Percentiles rank a stretch among this genome's conserved stretches.
Conservation (phyloP, 2,888 invertebrate genomes). For the Hoplodrina blanda region DNA sequence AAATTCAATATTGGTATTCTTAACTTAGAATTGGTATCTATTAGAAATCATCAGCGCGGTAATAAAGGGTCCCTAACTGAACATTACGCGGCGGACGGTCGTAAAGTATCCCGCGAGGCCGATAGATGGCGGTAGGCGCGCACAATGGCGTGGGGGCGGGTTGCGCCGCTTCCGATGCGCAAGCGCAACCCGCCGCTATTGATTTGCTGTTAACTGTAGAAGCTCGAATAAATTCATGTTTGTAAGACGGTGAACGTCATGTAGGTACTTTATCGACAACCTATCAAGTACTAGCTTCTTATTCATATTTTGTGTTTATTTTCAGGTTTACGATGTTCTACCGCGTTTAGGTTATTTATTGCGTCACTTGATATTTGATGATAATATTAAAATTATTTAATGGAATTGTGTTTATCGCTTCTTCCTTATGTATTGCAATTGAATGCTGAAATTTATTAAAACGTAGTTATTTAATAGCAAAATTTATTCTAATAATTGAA, state of each 20-base stretch:
- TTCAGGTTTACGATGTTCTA: conserved; percentile 36
- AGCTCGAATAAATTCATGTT: conserved; percentile 77
- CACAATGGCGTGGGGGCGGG: conserved; percentile 83
- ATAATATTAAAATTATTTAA: conserved; percentile 27
- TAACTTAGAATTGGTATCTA: conserved; percentile 72
- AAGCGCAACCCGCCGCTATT: conserved; percentile 62
- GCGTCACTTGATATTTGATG: conserved; percentile 22
- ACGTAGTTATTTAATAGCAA: conserved; percentile 14
- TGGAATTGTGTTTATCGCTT: conserved; percentile 26
- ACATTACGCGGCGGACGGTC: conserved; percentile 72
- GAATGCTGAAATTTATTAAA: conserved; percentile 5
- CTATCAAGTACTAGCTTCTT: conserved; percentile 26
- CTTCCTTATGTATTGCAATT: conserved; percentile 25
- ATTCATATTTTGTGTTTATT: conserved; percentile 35
- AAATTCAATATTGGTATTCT: conserved; percentile 63
- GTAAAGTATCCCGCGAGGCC: conserved; percentile 69
- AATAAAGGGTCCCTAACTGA: conserved; percentile 70
- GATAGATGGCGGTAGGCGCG: conserved; percentile 73
- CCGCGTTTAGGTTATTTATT: conserved; percentile 23
- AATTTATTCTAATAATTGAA: conserved; percentile 14
- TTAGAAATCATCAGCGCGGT: conserved; percentile 76
- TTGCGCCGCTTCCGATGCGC: conserved; percentile 61
- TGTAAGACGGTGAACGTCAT: conserved; percentile 65
- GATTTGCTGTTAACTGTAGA: conserved; percentile 73
- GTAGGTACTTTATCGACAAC: conserved; percentile 49